phyloP scores from a whole-genome alignment of 2,797 vertebrate genomes.

The Prunella strophiata region DNA sequence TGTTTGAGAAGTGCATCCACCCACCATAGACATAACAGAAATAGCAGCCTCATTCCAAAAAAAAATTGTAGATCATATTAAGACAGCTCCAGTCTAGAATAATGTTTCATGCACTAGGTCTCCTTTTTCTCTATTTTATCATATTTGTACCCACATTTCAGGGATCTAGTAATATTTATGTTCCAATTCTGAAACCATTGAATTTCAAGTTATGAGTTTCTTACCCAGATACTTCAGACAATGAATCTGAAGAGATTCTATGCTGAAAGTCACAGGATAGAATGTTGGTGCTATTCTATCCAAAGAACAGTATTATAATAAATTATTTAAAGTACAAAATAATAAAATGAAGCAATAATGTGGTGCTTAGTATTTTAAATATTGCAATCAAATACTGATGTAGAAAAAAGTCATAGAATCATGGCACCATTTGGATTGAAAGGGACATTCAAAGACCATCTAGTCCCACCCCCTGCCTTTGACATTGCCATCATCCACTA shows the following conservation, averaged over 20 bases:
- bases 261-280: neutral
- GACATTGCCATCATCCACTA: neutral
- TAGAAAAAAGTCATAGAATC: neutral
- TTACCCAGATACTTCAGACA: neutral
- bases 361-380: neutral
- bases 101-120: neutral
- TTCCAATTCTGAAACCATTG: neutral
- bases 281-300: neutral
- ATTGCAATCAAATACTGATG: neutral
- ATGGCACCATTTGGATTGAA: neutral
- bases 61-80: neutral
- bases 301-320: neutral
- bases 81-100: neutral
- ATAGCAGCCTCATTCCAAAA: neutral
- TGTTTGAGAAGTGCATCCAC: neutral
- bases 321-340: neutral
- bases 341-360: neutral
- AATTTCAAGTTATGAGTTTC: neutral
- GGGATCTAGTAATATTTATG: neutral
- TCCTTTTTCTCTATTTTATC: neutral
- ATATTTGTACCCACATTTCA: neutral
- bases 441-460: neutral
- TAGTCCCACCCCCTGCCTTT: accelerated
- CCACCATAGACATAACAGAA: neutral
- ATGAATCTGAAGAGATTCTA: neutral